phyloP scores from a whole-genome alignment of 2,888 invertebrate genomes.

The Eurois occulta region DNA sequence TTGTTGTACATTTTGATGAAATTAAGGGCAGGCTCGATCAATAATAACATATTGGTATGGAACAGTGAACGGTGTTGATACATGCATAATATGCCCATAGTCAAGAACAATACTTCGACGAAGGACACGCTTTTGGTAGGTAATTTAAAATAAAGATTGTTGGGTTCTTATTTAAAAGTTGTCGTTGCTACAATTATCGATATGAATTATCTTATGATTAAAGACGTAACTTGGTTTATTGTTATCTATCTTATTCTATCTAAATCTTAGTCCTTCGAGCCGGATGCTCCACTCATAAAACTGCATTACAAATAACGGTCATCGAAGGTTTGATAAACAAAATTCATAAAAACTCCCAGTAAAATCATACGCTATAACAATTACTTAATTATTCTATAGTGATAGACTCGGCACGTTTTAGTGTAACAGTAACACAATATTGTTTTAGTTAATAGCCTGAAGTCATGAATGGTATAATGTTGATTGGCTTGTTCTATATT shows the following conservation, averaged over 20 bases:
- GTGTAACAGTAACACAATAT: conserved; percentile 43
- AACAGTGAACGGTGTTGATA: conserved; percentile 58
- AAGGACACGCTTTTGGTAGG: neutral
- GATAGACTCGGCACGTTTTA: conserved; percentile 39
- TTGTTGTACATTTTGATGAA: conserved; percentile 33
- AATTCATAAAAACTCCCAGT: conserved; percentile 1
- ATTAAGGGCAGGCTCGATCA: conserved; percentile 66
- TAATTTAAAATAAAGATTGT: neutral
- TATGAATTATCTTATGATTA: too few relatives aligned
- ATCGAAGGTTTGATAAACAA: neutral
- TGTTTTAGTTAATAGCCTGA: conserved; percentile 46
- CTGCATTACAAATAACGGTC: neutral
- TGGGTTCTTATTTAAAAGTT: neutral
- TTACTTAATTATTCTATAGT: conserved; percentile 38
- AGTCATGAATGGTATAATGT: conserved; percentile 48
- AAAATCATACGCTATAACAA: conserved; percentile 28
- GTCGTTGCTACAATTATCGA: too few relatives aligned
- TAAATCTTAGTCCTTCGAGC: neutral
- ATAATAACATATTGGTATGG: conserved; percentile 70
- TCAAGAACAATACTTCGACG: too few relatives aligned
- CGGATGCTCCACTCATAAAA: neutral
- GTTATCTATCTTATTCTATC: too few relatives aligned
- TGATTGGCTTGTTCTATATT: conserved; percentile 50
- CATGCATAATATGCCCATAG: conserved; percentile 3
- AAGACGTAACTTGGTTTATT: neutral